These are phyloP conservation scores for Apeira syringaria DNA, from an alignment of 2,888 invertebrate genomes.

Conservation along the genomic window DNA sequence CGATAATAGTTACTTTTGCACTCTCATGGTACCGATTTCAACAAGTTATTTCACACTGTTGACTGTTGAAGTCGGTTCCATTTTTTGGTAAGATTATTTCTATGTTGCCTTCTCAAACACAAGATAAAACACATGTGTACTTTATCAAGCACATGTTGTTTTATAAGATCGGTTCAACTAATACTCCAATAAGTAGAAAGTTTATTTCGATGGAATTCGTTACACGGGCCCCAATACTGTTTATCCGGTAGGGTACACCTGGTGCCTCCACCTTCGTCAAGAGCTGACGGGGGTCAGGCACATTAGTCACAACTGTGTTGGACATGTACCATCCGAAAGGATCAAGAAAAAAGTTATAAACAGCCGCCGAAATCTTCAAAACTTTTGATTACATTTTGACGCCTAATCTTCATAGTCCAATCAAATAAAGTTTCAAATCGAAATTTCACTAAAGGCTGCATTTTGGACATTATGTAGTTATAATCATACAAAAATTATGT, in stretches of 20 bases:
- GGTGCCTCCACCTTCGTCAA: slow-evolving; percentile 64
- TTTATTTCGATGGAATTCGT: slow-evolving; percentile 54
- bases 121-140: no score
- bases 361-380: slow-evolving; percentile 21
- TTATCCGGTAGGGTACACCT: slow-evolving; percentile 53
- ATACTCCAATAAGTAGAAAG: slow-evolving; percentile 42
- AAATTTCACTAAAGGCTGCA: no score
- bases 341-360: slow-evolving; percentile 35
- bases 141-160: no score
- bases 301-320: slow-evolving; percentile 67
- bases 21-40: no score
- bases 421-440: no score
- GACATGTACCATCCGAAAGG: slow-evolving; percentile 45
- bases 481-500: no score
- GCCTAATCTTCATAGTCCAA: slow-evolving; percentile 5
- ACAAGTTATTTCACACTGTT: no score
- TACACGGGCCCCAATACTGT: slow-evolving; percentile 52
- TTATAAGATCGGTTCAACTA: slow-evolving; percentile 14
- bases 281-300: slow-evolving; percentile 58
- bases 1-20: no score
- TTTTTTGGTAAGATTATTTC: no score
- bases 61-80: no score
- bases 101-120: no score
- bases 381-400: slow-evolving; percentile 33
- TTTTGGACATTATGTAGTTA: no score